These are phyloP conservation scores for Gambelia wislizenii DNA, from an alignment of 2,797 vertebrate genomes.

Conservation along the genomic window DNA sequence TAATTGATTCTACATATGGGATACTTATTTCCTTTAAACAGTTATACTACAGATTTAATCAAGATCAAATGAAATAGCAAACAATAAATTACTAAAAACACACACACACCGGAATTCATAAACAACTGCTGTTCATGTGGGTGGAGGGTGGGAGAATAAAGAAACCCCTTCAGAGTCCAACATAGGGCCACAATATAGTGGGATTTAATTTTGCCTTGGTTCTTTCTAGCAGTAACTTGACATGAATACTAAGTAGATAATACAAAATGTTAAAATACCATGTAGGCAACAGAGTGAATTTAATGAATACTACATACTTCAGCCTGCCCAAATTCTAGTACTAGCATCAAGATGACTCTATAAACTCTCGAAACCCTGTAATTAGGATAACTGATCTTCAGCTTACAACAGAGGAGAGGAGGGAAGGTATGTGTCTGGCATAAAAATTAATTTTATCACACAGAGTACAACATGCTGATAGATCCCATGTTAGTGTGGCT, in stretches of 20 bases:
- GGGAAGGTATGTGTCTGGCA: not conserved
- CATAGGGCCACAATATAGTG: slow-evolving; percentile 9
- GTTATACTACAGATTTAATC: slow-evolving; percentile 61
- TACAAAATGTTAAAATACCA: not conserved
- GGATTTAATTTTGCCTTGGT: not conserved
- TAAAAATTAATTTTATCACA: not conserved
- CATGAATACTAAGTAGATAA: rapidly evolving
- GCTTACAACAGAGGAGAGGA: not conserved
- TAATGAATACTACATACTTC: not conserved
- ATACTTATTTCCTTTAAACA: slow-evolving; percentile 65
- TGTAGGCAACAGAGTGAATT: not conserved
- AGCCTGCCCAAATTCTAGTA: not conserved
- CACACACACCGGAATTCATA: slow-evolving; percentile 46
- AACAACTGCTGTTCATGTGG: not conserved
- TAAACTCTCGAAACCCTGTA: not conserved
- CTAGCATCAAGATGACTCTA: not conserved
- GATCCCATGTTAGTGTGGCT: not conserved
- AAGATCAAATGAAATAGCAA: slow-evolving; percentile 60
- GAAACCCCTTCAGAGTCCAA: not conserved
- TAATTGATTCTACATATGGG: slow-evolving; percentile 55
- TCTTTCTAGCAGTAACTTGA: not conserved
- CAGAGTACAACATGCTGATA: not conserved
- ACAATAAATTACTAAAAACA: slow-evolving; percentile 54
- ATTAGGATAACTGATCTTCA: not conserved
- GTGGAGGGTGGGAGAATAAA: not conserved